Base-by-base conservation (phyloP, 2,113 vertebrate species). In the Centropristis striata region DNA sequence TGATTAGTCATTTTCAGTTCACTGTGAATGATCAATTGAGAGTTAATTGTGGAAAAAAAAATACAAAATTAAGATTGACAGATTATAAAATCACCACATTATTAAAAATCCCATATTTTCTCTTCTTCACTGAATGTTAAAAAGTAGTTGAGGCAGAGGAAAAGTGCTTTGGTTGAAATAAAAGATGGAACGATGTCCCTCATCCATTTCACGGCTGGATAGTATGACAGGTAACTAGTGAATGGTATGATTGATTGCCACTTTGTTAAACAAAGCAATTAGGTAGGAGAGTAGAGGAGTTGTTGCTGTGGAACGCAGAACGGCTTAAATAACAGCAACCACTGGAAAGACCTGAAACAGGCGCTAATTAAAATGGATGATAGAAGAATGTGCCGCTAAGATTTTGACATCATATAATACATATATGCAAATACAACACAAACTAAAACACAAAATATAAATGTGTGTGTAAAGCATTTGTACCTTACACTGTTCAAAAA, bases 221-320 rank as follows among this genome's bases (percentile, higher is more conserved):
- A 86, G 81, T 70, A 41, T 93, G 91, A 92, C 92, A 92, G 88
- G 78, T 88, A 90, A 84, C 86, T 75, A 81, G 75, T 83, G 74
- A 89, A 69, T 84, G 80, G 70, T 86, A 83, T 94, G 93, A 95
- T 95, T 90, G 92, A 95, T 94, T 86, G 92, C 91, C 82, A 92
- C 90, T 93, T 94, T 92, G 83, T 92, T 94, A 90, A 92, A 90
- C 88, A 94, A 94, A 93, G 90, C 90, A 93, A 93, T 95, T 93
- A 95, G 84, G 90, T 78, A 41, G 54, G 51, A 77, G 86, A 72
- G 75, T 67, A 69, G 73, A 85, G 76, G 75, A 92, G 83, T 71
- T 92, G 82, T 75, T 83, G 81, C 81, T 47, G 68, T 86, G 74
- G 72, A 89, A 75, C 63, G 47, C 27, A 80, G 68, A 84, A 59